These are phyloP conservation scores for Champsocephalus esox DNA, from an alignment of 2,797 vertebrate species.

Conservation along the genomic window DNA sequence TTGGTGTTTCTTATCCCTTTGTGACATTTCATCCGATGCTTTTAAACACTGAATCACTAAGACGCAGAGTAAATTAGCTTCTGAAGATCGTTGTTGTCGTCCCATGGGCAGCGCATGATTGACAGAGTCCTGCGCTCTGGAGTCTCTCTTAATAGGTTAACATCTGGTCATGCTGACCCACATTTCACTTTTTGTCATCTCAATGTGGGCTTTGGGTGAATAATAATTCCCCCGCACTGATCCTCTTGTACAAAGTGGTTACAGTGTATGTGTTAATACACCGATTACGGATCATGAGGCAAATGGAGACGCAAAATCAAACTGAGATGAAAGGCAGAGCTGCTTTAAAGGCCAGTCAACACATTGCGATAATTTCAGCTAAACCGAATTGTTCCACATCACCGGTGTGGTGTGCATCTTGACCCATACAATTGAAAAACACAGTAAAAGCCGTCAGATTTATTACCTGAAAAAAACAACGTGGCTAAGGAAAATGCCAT, in stretches of 20 bases:
- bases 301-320: slow-evolving; percentile 41
- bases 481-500: slow-evolving; percentile 38
- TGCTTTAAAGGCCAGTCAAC: slow-evolving; percentile 20
- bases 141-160: slow-evolving; percentile 50
- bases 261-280: slow-evolving; percentile 12
- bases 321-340: slow-evolving; percentile 25
- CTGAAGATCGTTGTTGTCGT: slow-evolving; percentile 50
- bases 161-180: slow-evolving; percentile 67
- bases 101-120: slow-evolving; percentile 61
- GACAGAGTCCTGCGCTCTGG: slow-evolving; percentile 61
- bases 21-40: slow-evolving; percentile 55
- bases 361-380: slow-evolving; percentile 45
- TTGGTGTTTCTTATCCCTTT: slow-evolving; percentile 37
- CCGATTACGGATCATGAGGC: slow-evolving; percentile 20
- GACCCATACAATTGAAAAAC: slow-evolving; percentile 40
- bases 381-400: slow-evolving; percentile 38
- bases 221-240: slow-evolving; percentile 29
- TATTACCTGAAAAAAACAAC: slow-evolving; percentile 25
- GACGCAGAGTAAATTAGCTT: slow-evolving; percentile 62
- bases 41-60: slow-evolving; percentile 56
- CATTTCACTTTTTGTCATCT: slow-evolving; percentile 54
- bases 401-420: slow-evolving; percentile 20
- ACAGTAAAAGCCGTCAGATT: slow-evolving; percentile 31
- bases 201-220: slow-evolving; percentile 41
- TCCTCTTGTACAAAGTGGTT: slow-evolving; percentile 10